Conservation (phyloP, 2,888 invertebrate genomes). For the Apodemia duryi region DNA sequence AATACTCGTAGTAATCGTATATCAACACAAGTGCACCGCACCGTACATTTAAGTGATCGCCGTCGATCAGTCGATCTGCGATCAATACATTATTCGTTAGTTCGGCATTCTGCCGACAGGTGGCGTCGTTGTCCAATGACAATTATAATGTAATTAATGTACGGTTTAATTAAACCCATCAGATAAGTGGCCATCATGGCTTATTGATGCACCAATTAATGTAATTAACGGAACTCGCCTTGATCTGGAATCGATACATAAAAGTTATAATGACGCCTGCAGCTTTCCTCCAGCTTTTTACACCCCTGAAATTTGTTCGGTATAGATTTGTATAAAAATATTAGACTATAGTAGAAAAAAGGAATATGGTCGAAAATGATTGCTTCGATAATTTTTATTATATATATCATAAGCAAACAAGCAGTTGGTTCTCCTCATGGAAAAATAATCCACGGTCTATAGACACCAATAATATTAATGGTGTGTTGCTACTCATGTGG, state of each 20-base stretch:
- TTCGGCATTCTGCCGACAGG: slow-evolving; percentile 60
- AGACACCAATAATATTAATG: no score
- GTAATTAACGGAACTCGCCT: slow-evolving; percentile 46
- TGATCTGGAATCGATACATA: slow-evolving; percentile 14
- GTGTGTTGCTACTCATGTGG: no score
- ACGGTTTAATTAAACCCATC: slow-evolving; percentile 63
- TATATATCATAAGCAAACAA: no score
- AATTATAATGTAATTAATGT: slow-evolving; percentile 76
- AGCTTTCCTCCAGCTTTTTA: background rate
- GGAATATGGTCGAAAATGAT: no score
- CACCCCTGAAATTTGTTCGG: background rate
- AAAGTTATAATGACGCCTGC: slow-evolving; percentile 4
- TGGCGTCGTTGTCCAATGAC: slow-evolving; percentile 63
- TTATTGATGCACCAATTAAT: slow-evolving; percentile 69
- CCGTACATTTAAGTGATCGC: background rate
- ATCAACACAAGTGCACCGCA: background rate
- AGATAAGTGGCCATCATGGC: slow-evolving; percentile 52
- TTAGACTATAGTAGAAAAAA: background rate
- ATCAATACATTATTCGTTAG: slow-evolving; percentile 47
- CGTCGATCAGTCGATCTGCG: slow-evolving; percentile 34
- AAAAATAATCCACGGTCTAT: no score
- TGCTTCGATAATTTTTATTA: no score
- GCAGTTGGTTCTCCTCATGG: no score
- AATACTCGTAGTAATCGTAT: background rate
- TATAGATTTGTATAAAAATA: background rate